Evolutionary conservation across 30 jellyfish, hydroid and myxozoan species (phyloP).

Genomic region (Aurelia sp.): DNA sequence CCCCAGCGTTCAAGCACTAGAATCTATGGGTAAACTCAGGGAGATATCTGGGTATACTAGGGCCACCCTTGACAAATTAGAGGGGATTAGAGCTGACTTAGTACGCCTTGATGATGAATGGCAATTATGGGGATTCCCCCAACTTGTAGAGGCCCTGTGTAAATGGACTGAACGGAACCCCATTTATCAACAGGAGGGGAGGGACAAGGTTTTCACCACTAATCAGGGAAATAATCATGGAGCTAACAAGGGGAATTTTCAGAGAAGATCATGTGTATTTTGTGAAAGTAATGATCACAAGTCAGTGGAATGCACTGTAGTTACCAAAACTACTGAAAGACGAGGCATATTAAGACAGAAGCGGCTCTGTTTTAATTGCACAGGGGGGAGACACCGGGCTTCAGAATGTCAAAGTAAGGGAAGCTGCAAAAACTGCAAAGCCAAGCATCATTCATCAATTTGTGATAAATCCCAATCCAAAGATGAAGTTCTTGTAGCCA

Average conservation of each 20-base stretch:
- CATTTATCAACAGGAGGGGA: conserved; percentile 5
- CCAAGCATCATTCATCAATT: conserved; percentile 72
- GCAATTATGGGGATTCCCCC: conserved; percentile 62
- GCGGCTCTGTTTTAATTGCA: conserved; percentile 74
- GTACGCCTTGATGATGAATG: conserved; percentile 54
- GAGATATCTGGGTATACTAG: conserved; percentile 51
- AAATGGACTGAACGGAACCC: conserved; percentile 74
- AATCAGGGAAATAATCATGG: background rate
- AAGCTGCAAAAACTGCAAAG: conserved; percentile 52
- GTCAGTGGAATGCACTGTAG: conserved; percentile 21
- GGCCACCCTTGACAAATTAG: conserved; percentile 67
- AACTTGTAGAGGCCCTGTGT: conserved; percentile 51
- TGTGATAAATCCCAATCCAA: conserved; percentile 50
- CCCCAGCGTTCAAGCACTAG: conserved; percentile 69
- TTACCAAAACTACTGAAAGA: conserved; percentile 24
- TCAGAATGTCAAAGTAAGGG: no score
- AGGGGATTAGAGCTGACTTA: conserved; percentile 60
- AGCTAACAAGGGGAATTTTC: background rate
- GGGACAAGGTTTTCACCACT: conserved; percentile 24
- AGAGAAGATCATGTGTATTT: conserved; percentile 28
- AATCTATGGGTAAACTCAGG: conserved; percentile 64
- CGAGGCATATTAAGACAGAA: conserved; percentile 51
- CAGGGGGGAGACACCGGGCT: conserved; percentile 76
- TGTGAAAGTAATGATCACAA: conserved; percentile 32
- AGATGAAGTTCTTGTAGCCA: conserved; percentile 18